Evolutionary conservation across 2,113 vertebrate species (phyloP), one percentile per base, ranked within the genome.

Genomic region (Anarrhichthys ocellatus): DNA sequence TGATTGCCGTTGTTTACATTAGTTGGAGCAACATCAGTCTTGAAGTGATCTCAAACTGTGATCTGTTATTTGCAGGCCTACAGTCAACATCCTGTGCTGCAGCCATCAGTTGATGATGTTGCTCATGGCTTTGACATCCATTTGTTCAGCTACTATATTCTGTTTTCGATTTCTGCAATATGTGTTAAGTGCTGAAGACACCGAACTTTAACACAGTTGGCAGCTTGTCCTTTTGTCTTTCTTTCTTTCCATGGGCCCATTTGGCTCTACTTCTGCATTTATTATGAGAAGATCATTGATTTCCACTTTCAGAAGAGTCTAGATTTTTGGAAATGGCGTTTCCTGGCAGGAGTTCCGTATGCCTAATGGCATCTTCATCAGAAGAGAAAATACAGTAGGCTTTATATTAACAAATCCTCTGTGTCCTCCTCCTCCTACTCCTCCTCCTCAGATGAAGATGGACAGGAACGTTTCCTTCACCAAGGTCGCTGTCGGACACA

Each of bases 401-500:
- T 67, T 77, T 73, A 66, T 73, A 11, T 70, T 88, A 91, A 76
- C 70, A 70, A 62, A 70, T 89, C 36, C 67, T 74, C 66, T 9
- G 13, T 86, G 69, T 83, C 68, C 48, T 75, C 59, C 48, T 75
- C 59, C 67, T 73, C 68, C 48, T 56, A 24, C 68, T 72, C 69
- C 44, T 76, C 78, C 42, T 82, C 80, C 82, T 74, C 88, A 96
- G 95, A 95, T 92, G 91, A 95, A 90, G 93, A 95, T 65, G 95
- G 95, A 80, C 89, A 88, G 78, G 95, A 96, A 66, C 94, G 92
- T 52, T 96, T 96, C 87, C 91, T 96, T 29, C 86, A 95, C 84
- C 95, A 94, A 88, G 94, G 93, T 80, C 95, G 91, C 85, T 96
- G 95, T 87, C 91, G 95, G 85, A 85, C 94, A 24, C 94, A 95